A percentile compares a stretch with the other conserved stretches of the same genome.
Evolutionary conservation across 2,113 vertebrate genomes (phyloP).

Genomic region (Otus sunia): DNA sequence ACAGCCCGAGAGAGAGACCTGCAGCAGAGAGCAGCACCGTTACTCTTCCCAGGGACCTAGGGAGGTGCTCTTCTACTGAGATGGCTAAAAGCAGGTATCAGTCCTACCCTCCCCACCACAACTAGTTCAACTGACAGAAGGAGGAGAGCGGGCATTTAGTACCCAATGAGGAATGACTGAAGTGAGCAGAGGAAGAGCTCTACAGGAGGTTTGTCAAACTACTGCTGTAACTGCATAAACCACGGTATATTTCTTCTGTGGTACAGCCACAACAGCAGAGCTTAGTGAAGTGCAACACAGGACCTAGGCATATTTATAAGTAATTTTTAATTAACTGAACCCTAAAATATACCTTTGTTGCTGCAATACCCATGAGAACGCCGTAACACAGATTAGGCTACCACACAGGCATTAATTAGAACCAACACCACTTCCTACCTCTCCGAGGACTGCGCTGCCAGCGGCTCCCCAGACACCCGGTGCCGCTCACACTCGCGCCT

Average conservation of each 20-base stretch:
- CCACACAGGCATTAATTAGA: conserved; percentile 47
- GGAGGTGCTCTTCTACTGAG: fast-evolving
- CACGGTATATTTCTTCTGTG: background rate
- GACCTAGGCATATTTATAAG: background rate
- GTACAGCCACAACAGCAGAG: background rate
- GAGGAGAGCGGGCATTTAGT: background rate
- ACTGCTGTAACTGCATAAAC: background rate
- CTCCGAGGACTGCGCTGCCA: background rate
- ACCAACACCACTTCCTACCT: background rate
- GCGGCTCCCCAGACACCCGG: background rate
- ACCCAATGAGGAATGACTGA: fast-evolving
- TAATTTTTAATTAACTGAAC: conserved; percentile 60
- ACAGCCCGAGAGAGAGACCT: too few relatives aligned
- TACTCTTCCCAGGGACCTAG: fast-evolving
- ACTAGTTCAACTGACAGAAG: fast-evolving
- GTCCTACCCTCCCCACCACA: background rate
- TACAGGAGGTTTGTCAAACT: background rate
- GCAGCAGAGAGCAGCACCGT: background rate
- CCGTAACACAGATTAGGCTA: background rate
- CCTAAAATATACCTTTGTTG: conserved; percentile 44
- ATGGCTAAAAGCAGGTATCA: fast-evolving
- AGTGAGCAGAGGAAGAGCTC: background rate
- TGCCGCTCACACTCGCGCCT: fast-evolving
- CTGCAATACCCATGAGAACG: conserved; percentile 34
- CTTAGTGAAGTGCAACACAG: background rate